Evolutionary conservation across 2,113 vertebrate genomes (phyloP), one percentile per base, ranked within the genome.

Genomic region (Dendrocopos noguchii): DNA sequence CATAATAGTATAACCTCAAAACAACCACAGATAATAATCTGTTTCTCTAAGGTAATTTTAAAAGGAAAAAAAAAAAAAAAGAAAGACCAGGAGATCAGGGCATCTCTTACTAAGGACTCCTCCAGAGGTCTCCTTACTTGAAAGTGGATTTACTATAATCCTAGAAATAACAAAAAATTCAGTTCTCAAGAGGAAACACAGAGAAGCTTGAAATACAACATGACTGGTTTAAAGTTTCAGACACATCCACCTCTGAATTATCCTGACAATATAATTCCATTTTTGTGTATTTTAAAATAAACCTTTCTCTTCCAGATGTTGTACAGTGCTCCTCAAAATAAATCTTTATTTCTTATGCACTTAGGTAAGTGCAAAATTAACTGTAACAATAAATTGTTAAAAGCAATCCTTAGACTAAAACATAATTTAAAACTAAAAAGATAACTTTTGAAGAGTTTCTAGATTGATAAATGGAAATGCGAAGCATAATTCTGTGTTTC

Each of bases 31-130:
- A 95, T 82, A 76, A 89, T 44, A 59, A 94, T 87, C 90, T 80
- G 68, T 77, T 91, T 90, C 72, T 95, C 68, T 42, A 87, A 80
- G 53, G 79, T 91, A 89, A 95, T 81, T 76, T 46, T 33, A 61
- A 22, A 24, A 14, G 20, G 21, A 42, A 39, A 56, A 60, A 66
- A 34, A 47, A 50, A 80, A 82, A 44, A 71, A 64, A 78, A 34
- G 55, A 18, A 42, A 44, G 34, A 84, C 65, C 18, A 46, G 42
- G 18, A 78, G 25, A 95, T 91, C 46, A 31, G 60, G 47, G 52
- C 60, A 90, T 82, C 68, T 80, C 76, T 75, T 46, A 85, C 33
- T 24, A 56, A 87, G 22, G 68, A 25, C 61, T 91, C 74, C 63
- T 80, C 50, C 75, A 94, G 55, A 87, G 82, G 66, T 77, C 34